Conservation (phyloP, 1,140 invertebrate species). For the Platorchestia sp. region DNA sequence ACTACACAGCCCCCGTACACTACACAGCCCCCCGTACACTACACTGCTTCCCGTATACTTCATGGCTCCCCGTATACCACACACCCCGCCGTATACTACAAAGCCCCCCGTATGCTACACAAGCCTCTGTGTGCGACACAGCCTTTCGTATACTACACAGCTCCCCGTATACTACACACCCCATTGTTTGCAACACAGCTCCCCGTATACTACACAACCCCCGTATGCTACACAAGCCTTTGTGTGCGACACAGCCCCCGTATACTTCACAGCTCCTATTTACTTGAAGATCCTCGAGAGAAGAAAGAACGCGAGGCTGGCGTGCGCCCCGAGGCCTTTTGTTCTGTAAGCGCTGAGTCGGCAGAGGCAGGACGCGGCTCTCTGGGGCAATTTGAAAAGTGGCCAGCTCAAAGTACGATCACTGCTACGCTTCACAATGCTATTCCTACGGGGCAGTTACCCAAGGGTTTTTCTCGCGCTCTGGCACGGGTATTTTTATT, state of each 20-base stretch:
- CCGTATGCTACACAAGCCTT: not conserved
- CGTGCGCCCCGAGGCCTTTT: not conserved
- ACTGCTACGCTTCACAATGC: not conserved
- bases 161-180: not conserved
- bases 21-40: not conserved
- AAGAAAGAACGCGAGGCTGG: not conserved
- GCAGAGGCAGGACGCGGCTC: not conserved
- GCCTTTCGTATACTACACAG: not conserved
- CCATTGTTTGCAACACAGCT: too few species aligned
- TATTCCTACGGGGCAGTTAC: not conserved
- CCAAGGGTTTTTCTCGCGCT: not conserved
- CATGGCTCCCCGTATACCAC: not conserved
- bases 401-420: not conserved
- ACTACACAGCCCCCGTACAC: not conserved
- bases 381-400: not conserved
- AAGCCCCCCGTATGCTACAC: not conserved
- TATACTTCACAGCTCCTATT: slow-evolving; percentile 31
- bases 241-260: not conserved
- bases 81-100: not conserved
- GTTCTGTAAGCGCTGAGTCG: slow-evolving; percentile 46
- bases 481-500: not conserved
- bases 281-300: slow-evolving; percentile 21
- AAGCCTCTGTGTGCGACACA: not conserved
- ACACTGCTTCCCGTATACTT: not conserved
- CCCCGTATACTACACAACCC: not conserved